Base-by-base conservation (phyloP, 2,113 vertebrate genomes). In the Tinamus guttatus region DNA sequence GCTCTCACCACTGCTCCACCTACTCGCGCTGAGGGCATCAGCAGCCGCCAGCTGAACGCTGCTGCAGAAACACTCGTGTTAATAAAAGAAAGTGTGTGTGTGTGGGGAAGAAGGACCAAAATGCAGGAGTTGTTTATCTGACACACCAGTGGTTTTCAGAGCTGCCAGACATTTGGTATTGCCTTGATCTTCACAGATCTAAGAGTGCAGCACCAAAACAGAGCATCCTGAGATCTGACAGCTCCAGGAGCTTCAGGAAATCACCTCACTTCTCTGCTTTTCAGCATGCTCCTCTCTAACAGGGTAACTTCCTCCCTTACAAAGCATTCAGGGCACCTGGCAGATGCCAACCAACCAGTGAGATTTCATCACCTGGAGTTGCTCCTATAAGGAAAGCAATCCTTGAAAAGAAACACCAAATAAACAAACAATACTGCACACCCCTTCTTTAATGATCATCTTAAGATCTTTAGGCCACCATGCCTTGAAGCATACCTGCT, bases 271-370 rank as follows among this genome's bases (percentile, higher is more conserved):
- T 51, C 38, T 25, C 62, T 34, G 32, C 1, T 0, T 47, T 11
- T 76, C 69, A 45, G 30, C 2, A 28, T 15, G 51, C 19, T n/a
- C 28, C 17, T 8, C 0, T 0, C 32, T 69, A 3, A 34, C 6
- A 62, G 36, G 20, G 40, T 20, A 88, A 18, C 1, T 2, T 2
- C 1, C 7, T 28, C 47, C 56, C n/a, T 51, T 70, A 47, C 11
- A 32, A 58, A 58, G 28, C 16, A 45, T 45, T 43, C 20, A 20
- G 22, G 24, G 24, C 4, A 9, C 7, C 24, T 10, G 11, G 9
- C 21, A 27, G 41, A 27, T 12, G 34, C 32, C 24, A 59, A 40
- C 9, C 16, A 56, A 34, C 13, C 24, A 24, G 40, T 19, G 25
- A 40, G 41, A 58, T 27, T n/a, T 45, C 21, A 45, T 43, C 73